Base-by-base conservation (phyloP, 2,888 invertebrate genomes). In the Leucophenga maculata region DNA sequence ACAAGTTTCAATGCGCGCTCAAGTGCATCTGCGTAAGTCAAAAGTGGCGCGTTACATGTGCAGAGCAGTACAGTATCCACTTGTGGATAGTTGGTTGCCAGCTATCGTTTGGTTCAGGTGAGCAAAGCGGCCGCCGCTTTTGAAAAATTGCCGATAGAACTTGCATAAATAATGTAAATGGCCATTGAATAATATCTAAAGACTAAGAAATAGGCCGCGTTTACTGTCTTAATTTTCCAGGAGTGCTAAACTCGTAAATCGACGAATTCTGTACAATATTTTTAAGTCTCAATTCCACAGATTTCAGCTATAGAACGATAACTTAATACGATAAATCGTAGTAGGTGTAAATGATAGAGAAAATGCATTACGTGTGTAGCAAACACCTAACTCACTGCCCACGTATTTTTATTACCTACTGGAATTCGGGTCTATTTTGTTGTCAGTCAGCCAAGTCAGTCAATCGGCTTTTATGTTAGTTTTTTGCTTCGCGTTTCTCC, bases 361-460 rank as follows among this genome's bases (percentile, higher is more conserved):
- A 39, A 39, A 39, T 39, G 39, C 39, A 39, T 39, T 39, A 39
- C 26, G 6, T 55, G 8, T 55, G 32, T 32, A 32, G n/a, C 8
- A 32, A 39, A 39, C 39, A 39, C 8, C 8, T 6, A 39, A 26
- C 9, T 20, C 31, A 57, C 26, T 26, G 31, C 26, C 26, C 57
- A 57, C 57, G 57, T 26, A 57, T 60, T 60, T 60, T 60, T 60
- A 39, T 39, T 39, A 39, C 39, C 60, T 39, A 39, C 13, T 55
- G 13, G 11, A 9, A 6, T 39, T 39, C 8, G 39, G 39, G 39
- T 39, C 1, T 16, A 16, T 26, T 44, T 32, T 39, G 39, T 60
- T 60, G 18, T 18, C 32, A 32, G 60, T 39, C 60, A 32, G 32
- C n/a, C 60, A 32, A 32, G 31, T 50, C 14, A 50, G 18, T 18